A percentile compares a stretch with the other conserved stretches of the same genome.
These are phyloP conservation scores for Phrynocephalus forsythii DNA, from an alignment of 2,797 vertebrate species.

Conservation along the genomic window DNA sequence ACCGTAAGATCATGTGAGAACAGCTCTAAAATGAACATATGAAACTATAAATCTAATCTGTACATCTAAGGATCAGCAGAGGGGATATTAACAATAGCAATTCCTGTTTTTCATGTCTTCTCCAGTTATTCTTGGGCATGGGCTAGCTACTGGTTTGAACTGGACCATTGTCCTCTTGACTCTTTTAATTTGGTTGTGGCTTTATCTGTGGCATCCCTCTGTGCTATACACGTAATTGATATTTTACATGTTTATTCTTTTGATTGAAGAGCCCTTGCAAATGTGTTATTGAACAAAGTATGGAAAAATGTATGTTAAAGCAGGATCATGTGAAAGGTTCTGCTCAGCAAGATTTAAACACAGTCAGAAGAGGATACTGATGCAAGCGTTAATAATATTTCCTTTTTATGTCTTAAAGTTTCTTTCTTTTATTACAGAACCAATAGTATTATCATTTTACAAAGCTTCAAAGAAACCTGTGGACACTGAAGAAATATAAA, in stretches of 20 bases:
- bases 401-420: conserved; percentile 43
- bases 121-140: neutral
- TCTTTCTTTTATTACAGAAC: conserved; percentile 41
- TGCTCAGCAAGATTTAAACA: conserved; percentile 44
- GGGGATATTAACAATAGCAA: neutral
- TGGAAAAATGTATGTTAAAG: conserved; percentile 6
- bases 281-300: neutral
- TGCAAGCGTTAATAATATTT: conserved; percentile 44
- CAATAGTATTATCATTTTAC: conserved; percentile 43
- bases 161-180: neutral
- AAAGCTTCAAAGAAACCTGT: conserved; percentile 27
- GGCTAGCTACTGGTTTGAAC: neutral
- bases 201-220: neutral
- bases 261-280: conserved; percentile 13
- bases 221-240: neutral
- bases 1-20: neutral
- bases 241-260: neutral
- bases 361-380: conserved; percentile 30
- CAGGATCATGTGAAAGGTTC: conserved; percentile 19
- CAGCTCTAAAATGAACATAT: neutral
- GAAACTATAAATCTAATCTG: neutral
- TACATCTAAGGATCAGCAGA: neutral
- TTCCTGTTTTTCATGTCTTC: neutral
- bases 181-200: neutral
- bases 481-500: conserved; percentile 33